Percentiles rank a stretch among this genome's conserved stretches.
phyloP scores from a whole-genome alignment of 2,113 vertebrate species.

The Apodemus sylvaticus region DNA sequence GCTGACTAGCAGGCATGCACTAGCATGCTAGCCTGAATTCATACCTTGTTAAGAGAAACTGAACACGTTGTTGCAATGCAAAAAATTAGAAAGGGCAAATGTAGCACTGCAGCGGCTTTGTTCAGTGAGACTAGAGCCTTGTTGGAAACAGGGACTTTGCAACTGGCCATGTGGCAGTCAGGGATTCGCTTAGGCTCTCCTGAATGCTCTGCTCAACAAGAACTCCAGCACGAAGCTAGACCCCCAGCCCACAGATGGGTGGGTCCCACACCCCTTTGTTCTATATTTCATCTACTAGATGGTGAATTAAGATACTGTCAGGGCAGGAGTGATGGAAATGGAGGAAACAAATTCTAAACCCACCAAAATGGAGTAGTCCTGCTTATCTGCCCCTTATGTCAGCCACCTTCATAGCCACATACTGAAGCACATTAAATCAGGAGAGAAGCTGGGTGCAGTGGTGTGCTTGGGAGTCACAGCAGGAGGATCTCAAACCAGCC shows the following conservation, averaged over 20 bases:
- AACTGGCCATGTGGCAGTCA: not conserved
- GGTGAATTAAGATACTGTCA: not conserved
- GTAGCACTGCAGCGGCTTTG: conserved; percentile 54
- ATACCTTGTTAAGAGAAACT: not conserved
- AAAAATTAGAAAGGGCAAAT: conserved; percentile 66
- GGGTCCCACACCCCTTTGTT: not conserved
- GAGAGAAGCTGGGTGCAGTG: not conserved
- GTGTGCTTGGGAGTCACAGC: too few species aligned
- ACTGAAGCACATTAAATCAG: not conserved
- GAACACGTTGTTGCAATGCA: conserved; percentile 71
- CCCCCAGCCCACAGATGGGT: not conserved
- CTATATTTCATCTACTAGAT: not conserved
- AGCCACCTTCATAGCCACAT: not conserved
- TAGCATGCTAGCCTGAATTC: not conserved
- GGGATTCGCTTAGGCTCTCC: not conserved
- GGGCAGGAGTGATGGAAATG: not conserved
- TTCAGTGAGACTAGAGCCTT: conserved; percentile 37
- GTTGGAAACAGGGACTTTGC: not conserved
- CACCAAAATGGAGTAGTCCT: not conserved
- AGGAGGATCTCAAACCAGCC: not conserved
- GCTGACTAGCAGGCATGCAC: not conserved
- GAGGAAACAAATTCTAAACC: not conserved
- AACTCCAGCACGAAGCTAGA: not conserved
- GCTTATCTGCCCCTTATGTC: not conserved
- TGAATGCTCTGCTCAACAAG: not conserved